Base-by-base conservation (phyloP, 2,888 invertebrate species). In the Hirtodrosophila alboralis region DNA sequence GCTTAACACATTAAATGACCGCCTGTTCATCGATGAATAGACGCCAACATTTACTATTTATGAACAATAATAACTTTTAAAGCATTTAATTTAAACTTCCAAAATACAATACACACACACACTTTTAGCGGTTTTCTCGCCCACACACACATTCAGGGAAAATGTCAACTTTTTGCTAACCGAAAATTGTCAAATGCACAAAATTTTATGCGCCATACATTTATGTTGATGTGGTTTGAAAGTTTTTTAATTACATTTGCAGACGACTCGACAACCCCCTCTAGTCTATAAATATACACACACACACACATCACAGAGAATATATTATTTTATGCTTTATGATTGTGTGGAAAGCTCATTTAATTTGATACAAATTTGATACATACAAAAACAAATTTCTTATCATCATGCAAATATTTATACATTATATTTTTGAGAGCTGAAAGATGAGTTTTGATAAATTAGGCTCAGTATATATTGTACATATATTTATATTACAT, bases 211-310 rank as follows among this genome's bases (percentile, higher is more conserved):
- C 72, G 69, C 63, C 61, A 79, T 57, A 80, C 79, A 79, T 79
- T 86, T 86, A 84, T 81, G 87, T 81, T 86, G 86, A 84, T 79
- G 87, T 72, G 81, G 87, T 81, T 84, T 72, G 78, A 79, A 81
- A 81, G 85, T 81, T 81, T 81, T 86, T 81, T 81, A 81, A 81
- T 81, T 81, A 81, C 87, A 81, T 80, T 80, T 86, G 75, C 79
- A 58, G 23, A 8, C 23, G 51, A 31, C 45, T 38, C 38, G n/a
- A 4, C 21, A 2, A n/a, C n/a, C 43, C 33, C 9, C 23, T 23
- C 23, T 23, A 1, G 6, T 23, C 8, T 6, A 3, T 23, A 23
- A 6, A 21, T 44, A 14, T 34, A 30, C 27, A 13, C 23, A 33
- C 36, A 36, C 53, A 33, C 10, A 31, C 14, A 38, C 44, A 18